Percentiles rank a stretch among this genome's conserved stretches.
Conservation (phyloP, 1,140 invertebrate genomes). For the Copidosoma floridanum region DNA sequence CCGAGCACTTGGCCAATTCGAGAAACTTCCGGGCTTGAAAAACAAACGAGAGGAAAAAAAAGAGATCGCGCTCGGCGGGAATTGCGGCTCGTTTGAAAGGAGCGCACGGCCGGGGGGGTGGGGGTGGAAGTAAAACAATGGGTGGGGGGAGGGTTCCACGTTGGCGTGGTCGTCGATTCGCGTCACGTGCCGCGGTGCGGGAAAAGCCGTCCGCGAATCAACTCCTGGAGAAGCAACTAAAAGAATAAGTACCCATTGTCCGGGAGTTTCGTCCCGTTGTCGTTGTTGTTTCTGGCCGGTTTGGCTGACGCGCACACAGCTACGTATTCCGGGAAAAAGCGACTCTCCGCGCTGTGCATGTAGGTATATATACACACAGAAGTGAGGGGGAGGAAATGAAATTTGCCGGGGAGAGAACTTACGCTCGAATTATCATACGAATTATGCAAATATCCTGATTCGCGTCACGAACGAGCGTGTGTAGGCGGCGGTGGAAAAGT, state of each 20-base stretch:
- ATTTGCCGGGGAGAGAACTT: no score
- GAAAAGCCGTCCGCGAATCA: slow-evolving; percentile 1
- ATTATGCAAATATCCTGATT: no score
- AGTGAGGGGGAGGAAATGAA: no score
- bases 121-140: no score
- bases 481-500: no score
- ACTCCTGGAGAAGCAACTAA: not conserved
- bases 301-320: not conserved
- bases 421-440: no score
- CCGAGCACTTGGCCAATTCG: not conserved
- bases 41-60: not conserved
- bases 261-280: slow-evolving; percentile 2
- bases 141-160: no score
- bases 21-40: not conserved
- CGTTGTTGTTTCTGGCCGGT: not conserved
- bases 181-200: slow-evolving; percentile 6
- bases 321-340: no score
- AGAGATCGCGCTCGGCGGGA: not conserved
- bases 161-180: not conserved
- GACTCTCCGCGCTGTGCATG: no score
- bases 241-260: slow-evolving; percentile 7
- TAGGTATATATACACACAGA: no score
- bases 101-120: not conserved
- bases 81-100: slow-evolving; percentile 16
- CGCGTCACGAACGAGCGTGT: no score